phyloP scores from a whole-genome alignment of 2,888 invertebrate genomes.

The Hydraecia micacea region DNA sequence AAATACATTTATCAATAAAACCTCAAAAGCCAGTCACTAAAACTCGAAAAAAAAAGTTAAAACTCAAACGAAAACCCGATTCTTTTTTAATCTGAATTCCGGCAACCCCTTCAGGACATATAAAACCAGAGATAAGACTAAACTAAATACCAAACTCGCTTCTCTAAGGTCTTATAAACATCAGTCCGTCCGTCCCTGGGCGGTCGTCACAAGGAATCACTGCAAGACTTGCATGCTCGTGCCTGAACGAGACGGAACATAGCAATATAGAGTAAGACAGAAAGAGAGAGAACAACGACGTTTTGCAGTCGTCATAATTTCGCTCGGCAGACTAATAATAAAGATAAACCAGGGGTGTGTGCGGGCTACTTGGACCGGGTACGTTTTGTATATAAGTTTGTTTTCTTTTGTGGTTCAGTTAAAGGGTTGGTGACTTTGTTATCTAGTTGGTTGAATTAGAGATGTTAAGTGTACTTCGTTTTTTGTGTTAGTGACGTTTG shows the following conservation, averaged over 20 bases:
- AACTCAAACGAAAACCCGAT: constrained; percentile 57
- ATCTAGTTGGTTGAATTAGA: constrained; percentile 40
- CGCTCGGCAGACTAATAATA: constrained; percentile 90
- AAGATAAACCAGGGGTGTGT: constrained; percentile 85
- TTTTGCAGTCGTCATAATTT: constrained; percentile 91
- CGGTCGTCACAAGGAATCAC: constrained; percentile 82
- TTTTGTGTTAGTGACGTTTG: constrained; percentile 23
- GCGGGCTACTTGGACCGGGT: constrained; percentile 57
- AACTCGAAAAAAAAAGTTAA: constrained; percentile 34
- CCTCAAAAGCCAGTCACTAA: not conserved
- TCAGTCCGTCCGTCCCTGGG: constrained; percentile 76
- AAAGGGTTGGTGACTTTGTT: constrained; percentile 51
- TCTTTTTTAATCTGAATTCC: constrained; percentile 75
- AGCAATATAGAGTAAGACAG: constrained; percentile 44
- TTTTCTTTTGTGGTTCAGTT: constrained; percentile 53
- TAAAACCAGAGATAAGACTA: constrained; percentile 80
- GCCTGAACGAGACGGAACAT: constrained; percentile 69
- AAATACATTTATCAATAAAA: constrained; percentile 16
- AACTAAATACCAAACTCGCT: constrained; percentile 82
- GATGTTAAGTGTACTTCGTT: constrained; percentile 17
- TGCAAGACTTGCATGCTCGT: constrained; percentile 80
- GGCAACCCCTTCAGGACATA: constrained; percentile 75
- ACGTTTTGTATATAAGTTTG: constrained; percentile 48
- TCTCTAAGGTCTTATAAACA: constrained; percentile 82
- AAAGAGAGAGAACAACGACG: constrained; percentile 77